Percentiles rank a stretch among this genome's conserved stretches.
These are phyloP conservation scores for Lepeophtheirus salmonis DNA, from an alignment of 1,140 invertebrate species.

Conservation along the genomic window DNA sequence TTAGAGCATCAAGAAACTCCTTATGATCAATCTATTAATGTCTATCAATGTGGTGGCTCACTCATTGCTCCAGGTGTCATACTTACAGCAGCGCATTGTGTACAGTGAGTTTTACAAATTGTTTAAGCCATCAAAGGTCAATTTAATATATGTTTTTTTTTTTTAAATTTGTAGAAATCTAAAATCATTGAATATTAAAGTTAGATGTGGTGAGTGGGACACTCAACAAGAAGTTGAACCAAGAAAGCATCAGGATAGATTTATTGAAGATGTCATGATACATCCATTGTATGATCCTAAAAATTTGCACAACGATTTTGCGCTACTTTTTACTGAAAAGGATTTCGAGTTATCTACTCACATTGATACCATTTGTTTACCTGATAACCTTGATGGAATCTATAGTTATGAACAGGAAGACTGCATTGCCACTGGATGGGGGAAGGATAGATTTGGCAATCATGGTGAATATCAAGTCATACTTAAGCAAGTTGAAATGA, in stretches of 20 bases:
- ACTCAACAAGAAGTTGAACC: conserved; percentile 26
- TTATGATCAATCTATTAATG: conserved; percentile 19
- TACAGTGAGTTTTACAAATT: background rate
- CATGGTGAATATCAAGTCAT: conserved; percentile 46
- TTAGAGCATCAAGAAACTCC: conserved; percentile 38
- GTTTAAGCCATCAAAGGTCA: too few species aligned
- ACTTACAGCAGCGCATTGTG: conserved; percentile 43
- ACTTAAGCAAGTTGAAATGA: conserved; percentile 36
- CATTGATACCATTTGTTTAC: conserved; percentile 37
- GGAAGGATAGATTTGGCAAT: conserved; percentile 42
- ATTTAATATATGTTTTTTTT: too few species aligned
- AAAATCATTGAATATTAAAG: conserved; percentile 75
- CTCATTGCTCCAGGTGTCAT: conserved; percentile 47
- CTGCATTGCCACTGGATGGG: conserved; percentile 64
- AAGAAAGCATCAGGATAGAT: conserved; percentile 25
- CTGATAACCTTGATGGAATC: conserved; percentile 23
- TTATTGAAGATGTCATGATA: conserved; percentile 24
- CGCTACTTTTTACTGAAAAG: conserved; percentile 35
- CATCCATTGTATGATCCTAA: conserved; percentile 29
- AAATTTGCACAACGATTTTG: conserved; percentile 37
- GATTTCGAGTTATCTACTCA: conserved; percentile 35
- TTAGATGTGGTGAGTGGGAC: too few species aligned
- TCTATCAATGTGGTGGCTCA: conserved; percentile 42
- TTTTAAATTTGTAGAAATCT: conserved; percentile 80
- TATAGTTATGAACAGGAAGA: conserved; percentile 10